Evolutionary conservation across 2,113 vertebrate species (phyloP).

Genomic region (Psilopsiagon aurifrons): DNA sequence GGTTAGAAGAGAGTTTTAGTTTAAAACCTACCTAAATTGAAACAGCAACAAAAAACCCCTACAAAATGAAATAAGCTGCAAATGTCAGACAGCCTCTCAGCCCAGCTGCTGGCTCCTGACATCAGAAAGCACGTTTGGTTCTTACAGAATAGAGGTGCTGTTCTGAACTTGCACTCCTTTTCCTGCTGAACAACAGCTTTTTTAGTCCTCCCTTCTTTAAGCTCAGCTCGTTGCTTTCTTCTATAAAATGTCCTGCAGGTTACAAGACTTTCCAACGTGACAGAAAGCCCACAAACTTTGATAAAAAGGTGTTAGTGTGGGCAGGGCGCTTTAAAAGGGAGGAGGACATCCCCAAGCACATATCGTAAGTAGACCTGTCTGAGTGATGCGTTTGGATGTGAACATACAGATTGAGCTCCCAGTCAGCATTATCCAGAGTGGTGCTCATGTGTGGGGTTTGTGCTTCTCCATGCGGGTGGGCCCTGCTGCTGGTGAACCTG

Average conservation of each 20-base stretch:
- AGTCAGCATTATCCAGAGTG: not conserved
- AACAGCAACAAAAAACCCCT: not conserved
- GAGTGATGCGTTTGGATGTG: not conserved
- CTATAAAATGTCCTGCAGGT: not conserved
- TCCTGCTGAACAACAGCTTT: not conserved
- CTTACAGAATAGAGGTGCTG: not conserved
- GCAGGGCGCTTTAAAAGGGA: conserved; percentile 54
- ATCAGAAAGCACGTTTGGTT: not conserved
- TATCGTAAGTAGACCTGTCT: conserved; percentile 47
- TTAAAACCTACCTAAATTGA: not conserved
- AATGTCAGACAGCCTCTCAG: not conserved
- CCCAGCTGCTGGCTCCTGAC: not conserved
- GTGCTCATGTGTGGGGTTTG: not conserved
- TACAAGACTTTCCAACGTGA: not conserved
- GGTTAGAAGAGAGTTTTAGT: not conserved
- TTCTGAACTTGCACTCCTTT: not conserved
- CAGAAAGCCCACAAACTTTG: conserved; percentile 43
- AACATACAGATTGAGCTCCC: not conserved
- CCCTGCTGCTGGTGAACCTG: not conserved
- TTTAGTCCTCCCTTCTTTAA: not conserved
- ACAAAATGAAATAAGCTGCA: not conserved
- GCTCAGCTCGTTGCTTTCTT: not conserved
- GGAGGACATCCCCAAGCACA: conserved; percentile 46
- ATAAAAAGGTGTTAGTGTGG: conserved; percentile 61
- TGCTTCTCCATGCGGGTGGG: not conserved